Evolutionary conservation across 2,113 vertebrate species (phyloP).

Genomic region (Pseudolaguvia tuberculata): DNA sequence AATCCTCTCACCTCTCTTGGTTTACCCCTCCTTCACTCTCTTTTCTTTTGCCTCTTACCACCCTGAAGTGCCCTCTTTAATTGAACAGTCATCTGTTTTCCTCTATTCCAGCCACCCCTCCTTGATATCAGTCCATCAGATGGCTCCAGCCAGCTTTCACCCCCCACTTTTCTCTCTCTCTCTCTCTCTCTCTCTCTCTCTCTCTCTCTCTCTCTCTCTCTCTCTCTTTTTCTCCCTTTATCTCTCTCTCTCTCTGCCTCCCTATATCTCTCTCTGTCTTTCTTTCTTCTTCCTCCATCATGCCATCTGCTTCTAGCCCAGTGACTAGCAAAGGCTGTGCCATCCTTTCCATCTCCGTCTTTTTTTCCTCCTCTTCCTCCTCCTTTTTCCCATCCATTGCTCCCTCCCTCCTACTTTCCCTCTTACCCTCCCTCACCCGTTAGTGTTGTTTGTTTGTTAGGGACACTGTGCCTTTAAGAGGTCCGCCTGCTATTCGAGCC

Average conservation of each 20-base stretch:
- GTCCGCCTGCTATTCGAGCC: constrained; percentile 70
- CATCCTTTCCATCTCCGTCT: constrained; percentile 41
- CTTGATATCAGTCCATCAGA: constrained; percentile 54
- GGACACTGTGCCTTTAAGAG: constrained; percentile 73
- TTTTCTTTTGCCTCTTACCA: constrained; percentile 47
- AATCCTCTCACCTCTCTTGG: constrained; percentile 24
- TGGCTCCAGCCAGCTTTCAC: constrained; percentile 45
- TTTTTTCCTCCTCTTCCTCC: constrained; percentile 12
- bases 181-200: constrained; percentile 33
- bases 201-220: constrained; percentile 30
- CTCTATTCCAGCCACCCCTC: constrained; percentile 45
- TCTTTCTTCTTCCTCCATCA: constrained; percentile 44
- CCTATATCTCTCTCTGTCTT: constrained; percentile 17
- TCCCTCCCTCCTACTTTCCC: constrained; percentile 15
- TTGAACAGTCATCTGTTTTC: constrained; percentile 63
- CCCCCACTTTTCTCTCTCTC: no score
- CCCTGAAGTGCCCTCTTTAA: constrained; percentile 62
- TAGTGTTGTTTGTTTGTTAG: constrained; percentile 59
- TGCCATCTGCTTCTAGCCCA: constrained; percentile 55
- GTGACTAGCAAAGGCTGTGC: constrained; percentile 47
- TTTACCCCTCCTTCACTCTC: constrained; percentile 33
- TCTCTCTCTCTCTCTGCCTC: constrained; percentile 28
- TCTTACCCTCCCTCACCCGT: constrained; percentile 8
- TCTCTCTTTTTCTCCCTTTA: constrained; percentile 25
- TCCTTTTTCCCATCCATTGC: constrained; percentile 16